Evolutionary conservation across 2,113 vertebrate species (phyloP), one percentile per base, ranked within the genome.

Genomic region (Rana temporaria): DNA sequence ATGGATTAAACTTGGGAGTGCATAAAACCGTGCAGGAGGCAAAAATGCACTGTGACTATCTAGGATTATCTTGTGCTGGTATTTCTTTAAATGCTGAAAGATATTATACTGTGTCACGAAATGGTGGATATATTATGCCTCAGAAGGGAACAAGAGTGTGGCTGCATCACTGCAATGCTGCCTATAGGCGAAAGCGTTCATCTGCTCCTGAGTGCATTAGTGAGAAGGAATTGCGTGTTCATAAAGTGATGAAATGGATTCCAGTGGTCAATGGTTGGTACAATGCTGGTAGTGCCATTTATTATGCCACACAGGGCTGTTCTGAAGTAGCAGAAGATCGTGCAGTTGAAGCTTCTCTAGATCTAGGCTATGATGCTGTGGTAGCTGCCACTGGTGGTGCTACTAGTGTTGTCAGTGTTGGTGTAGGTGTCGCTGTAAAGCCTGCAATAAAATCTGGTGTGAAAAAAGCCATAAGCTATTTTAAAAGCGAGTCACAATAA

Each of bases 221-320:
- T 0, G 79, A 89, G 7, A 88, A 68, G 0, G 97, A 98, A 69
- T 67, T 86, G 74, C 66, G 60, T 0, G 92, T 97, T 0, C 90
- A 96, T 74, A 67, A 4, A 0, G 88, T 95, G 17, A 42, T 95
- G 84, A 88, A 86, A 42, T 93, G 93, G 93, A 88, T 97, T 55
- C 96, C 97, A 0, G 90, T 52, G 0, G 90, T 96, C 78, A 94
- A 92, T 87, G 90, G 92, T 4, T 93, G 93, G 84, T 98, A 99
- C 87, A 97, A 92, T 87, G 84, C 97, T 1, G 97, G 94, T 71
- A 96, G 95, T 6, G 95, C 96, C 22, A 52, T 98, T 59, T 99
- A 97, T 84, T 98, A 96, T 0, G 94, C 95, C 57, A 88, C 92
- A 6, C 90, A 93, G 78, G 93, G 94, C 85, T 98, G 96, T 86